Conservation (phyloP, 2,888 invertebrate genomes). For the Phania funesta region DNA sequence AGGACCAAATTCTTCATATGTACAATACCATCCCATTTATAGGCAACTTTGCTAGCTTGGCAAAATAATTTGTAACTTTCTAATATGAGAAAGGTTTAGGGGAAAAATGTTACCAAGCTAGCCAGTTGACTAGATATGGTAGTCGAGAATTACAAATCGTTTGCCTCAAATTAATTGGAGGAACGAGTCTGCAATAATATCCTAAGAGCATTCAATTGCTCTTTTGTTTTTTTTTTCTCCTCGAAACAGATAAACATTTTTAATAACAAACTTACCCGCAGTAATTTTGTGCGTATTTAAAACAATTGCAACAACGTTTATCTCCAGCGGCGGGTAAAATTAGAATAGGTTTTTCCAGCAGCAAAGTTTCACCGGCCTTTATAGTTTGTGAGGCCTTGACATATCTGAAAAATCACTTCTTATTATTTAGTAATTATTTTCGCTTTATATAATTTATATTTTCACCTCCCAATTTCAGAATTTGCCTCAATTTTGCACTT, state of each 20-base stretch:
- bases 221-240: too few species aligned
- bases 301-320: conserved; percentile 82
- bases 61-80: too few species aligned
- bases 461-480: conserved; percentile 74
- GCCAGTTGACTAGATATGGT: too few species aligned
- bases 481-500: conserved; percentile 75
- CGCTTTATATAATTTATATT: neutral
- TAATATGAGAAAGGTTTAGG: too few species aligned
- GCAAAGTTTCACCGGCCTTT: conserved; percentile 82
- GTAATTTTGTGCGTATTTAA: conserved; percentile 71
- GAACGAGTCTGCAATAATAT: too few species aligned
- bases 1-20: too few species aligned
- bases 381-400: conserved; percentile 82
- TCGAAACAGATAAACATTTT: neutral
- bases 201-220: too few species aligned
- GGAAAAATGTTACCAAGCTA: too few species aligned
- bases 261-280: conserved; percentile 74
- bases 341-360: conserved; percentile 82
- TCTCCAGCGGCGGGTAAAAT: conserved; percentile 80
- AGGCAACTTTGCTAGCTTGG: too few species aligned
- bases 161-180: too few species aligned
- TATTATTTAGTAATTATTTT: neutral
- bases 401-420: conserved; percentile 78
- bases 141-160: too few species aligned
- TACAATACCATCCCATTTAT: too few species aligned